These are phyloP conservation scores for Mizuhopecten yessoensis DNA, from an alignment of 1,140 invertebrate genomes.

Conservation along the genomic window DNA sequence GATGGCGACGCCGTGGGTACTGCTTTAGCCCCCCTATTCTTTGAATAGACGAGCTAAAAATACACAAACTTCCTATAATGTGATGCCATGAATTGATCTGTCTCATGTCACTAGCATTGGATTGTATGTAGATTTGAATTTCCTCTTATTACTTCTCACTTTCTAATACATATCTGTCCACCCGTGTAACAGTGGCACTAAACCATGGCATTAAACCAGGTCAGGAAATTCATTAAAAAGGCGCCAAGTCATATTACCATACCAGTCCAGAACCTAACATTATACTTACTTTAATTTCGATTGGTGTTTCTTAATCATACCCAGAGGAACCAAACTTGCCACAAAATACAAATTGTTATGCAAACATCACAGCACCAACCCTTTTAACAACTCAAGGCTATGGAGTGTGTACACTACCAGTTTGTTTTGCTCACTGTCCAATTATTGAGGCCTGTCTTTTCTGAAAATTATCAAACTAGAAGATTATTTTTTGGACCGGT, in stretches of 20 bases:
- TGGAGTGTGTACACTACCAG: no score
- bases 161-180: neutral
- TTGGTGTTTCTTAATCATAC: neutral
- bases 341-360: slow-evolving; percentile 27
- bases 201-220: neutral
- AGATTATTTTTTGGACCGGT: neutral
- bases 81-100: neutral
- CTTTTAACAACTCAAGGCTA: neutral
- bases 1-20: no score
- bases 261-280: neutral
- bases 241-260: neutral
- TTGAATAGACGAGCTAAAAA: no score
- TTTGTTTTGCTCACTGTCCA: no score
- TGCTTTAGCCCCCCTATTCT: no score
- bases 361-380: neutral
- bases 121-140: neutral
- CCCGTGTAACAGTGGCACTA: neutral
- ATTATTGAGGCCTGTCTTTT: no score
- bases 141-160: neutral
- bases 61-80: neutral
- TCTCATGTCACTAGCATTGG: neutral
- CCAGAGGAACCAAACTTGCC: neutral
- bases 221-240: neutral
- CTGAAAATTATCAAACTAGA: no score
- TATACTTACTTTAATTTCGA: slow-evolving; percentile 6